A percentile compares a stretch with the other conserved stretches of the same genome.
These are phyloP conservation scores for Nesogale talazaci DNA, from an alignment of 2,113 vertebrate genomes.

Conservation along the genomic window DNA sequence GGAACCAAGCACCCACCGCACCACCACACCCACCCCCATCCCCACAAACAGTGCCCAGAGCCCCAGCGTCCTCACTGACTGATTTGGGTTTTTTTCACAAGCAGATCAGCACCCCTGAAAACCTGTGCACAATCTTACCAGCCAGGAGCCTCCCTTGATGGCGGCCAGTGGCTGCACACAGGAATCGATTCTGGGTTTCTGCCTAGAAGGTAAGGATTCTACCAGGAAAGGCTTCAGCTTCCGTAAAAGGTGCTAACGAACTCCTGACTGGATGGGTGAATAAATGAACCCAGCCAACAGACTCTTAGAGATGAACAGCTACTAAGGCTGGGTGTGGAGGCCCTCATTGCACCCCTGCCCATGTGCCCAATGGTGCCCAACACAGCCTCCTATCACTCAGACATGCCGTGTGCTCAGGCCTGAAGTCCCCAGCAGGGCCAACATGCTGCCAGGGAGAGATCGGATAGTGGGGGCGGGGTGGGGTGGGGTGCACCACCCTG, in stretches of 20 bases:
- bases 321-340: background rate
- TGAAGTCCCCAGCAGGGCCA: background rate
- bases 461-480: background rate
- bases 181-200: background rate
- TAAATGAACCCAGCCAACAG: background rate
- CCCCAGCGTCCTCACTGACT: background rate
- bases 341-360: background rate
- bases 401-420: background rate
- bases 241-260: background rate
- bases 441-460: background rate
- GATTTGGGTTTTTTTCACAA: background rate
- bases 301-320: background rate
- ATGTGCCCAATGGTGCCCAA: background rate
- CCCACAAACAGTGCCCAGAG: background rate
- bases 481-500: too few species aligned
- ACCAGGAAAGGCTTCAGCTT: background rate
- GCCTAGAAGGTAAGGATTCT: background rate
- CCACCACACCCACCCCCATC: background rate
- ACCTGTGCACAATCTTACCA: background rate
- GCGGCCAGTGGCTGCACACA: background rate
- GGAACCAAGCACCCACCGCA: background rate
- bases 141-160: background rate
- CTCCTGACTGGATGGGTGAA: too few species aligned
- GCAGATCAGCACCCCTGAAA: background rate
- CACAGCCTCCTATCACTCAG: accelerated